Conservation (phyloP, 1,140 invertebrate species). For the Liolophura sinensis region DNA sequence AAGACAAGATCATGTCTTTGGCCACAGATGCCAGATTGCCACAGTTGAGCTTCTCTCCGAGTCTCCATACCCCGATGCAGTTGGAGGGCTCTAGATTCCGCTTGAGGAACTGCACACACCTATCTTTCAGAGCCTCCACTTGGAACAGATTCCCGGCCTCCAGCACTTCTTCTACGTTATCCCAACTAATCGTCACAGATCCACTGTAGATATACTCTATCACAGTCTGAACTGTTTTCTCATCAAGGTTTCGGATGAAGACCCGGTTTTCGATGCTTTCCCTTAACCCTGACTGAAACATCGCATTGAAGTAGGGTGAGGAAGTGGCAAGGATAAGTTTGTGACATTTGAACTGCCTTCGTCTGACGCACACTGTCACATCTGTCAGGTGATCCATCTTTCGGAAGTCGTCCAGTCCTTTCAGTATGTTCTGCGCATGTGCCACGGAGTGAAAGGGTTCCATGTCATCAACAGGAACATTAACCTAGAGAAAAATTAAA, state of each 20-base stretch:
- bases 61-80: conserved; percentile 31
- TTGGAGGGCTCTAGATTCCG: conserved; percentile 29
- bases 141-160: conserved; percentile 31
- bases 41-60: conserved; percentile 28
- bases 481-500: no score
- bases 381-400: conserved; percentile 12
- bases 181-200: conserved; percentile 30
- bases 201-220: conserved; percentile 43
- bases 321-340: conserved; percentile 30
- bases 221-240: conserved; percentile 37
- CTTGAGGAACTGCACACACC: conserved; percentile 30
- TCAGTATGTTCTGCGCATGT: no score
- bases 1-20: conserved; percentile 22
- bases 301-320: conserved; percentile 37
- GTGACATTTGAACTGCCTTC: conserved; percentile 34
- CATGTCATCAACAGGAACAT: no score
- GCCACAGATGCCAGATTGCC: conserved; percentile 20
- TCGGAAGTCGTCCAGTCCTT: no score
- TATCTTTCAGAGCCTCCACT: conserved; percentile 31
- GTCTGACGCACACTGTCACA: conserved; percentile 27
- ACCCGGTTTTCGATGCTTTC: conserved; percentile 36
- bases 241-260: conserved; percentile 31
- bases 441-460: no score
- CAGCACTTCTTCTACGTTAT: conserved; percentile 30
- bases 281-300: conserved; percentile 39